Percentiles rank a stretch among this genome's conserved stretches.
Evolutionary conservation across 2,113 vertebrate species (phyloP).

Genomic region (Pterophyllum scalare): DNA sequence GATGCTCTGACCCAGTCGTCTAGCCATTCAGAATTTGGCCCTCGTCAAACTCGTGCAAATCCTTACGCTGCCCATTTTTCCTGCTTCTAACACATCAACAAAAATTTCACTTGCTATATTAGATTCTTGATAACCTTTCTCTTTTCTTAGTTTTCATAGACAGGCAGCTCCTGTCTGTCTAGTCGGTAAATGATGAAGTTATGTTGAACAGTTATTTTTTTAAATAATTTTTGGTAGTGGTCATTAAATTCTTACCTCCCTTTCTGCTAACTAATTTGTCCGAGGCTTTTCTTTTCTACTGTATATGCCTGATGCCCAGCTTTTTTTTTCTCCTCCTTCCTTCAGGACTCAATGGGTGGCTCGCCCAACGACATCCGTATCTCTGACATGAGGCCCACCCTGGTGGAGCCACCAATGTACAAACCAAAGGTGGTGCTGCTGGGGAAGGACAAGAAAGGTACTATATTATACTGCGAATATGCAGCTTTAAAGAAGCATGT

Average conservation of each 20-base stretch:
- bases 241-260: background rate
- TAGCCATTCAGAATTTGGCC: too few relatives aligned
- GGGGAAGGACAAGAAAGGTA: conserved; percentile 99
- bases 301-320: background rate
- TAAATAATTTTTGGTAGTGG: too few relatives aligned
- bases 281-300: background rate
- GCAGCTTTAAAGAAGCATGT: background rate
- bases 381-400: conserved; percentile 96
- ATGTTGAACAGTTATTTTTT: too few relatives aligned
- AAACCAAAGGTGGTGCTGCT: conserved; percentile 98
- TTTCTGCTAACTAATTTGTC: background rate
- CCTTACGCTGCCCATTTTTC: too few relatives aligned
- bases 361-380: conserved; percentile 97
- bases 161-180: too few relatives aligned
- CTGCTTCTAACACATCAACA: too few relatives aligned
- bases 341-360: conserved; percentile 94
- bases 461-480: background rate
- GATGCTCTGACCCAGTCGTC: too few relatives aligned
- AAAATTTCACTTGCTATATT: too few relatives aligned
- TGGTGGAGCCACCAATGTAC: conserved; percentile 96
- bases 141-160: too few relatives aligned
- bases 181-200: too few relatives aligned
- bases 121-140: too few relatives aligned
- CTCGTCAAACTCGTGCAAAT: too few relatives aligned
- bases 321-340: conserved; percentile 13